Conservation (phyloP, 2,113 vertebrate species). For the Cisticola juncidis region DNA sequence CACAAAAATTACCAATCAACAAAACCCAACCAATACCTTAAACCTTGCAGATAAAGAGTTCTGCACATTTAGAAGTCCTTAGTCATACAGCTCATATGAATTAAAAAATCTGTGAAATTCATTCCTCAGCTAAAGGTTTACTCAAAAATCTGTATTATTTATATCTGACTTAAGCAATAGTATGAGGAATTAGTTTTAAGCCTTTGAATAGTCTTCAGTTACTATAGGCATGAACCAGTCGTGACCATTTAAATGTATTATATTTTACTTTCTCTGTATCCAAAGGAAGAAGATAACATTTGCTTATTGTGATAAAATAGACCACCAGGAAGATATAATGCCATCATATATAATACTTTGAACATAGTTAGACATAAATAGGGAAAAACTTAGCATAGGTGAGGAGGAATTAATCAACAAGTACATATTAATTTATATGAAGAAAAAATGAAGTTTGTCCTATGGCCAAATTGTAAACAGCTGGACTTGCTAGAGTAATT, state of each 20-base stretch:
- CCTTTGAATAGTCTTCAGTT: neutral
- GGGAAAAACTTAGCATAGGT: neutral
- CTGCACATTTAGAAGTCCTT: neutral
- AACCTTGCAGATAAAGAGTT: neutral
- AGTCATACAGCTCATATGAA: neutral
- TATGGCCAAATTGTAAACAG: neutral
- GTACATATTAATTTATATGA: neutral
- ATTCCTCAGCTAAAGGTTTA: neutral
- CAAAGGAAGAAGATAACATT: neutral
- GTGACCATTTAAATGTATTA: neutral
- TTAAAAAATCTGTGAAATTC: neutral
- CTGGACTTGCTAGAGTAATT: neutral
- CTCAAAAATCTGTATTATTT: neutral
- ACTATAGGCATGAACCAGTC: neutral
- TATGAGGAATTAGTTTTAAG: neutral
- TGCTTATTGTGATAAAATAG: neutral
- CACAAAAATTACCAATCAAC: neutral
- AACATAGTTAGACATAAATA: neutral
- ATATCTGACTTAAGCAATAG: neutral
- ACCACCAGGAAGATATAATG: neutral
- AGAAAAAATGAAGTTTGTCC: neutral
- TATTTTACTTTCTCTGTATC: neutral
- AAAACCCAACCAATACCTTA: neutral
- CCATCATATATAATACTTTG: neutral
- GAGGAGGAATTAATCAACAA: neutral